Evolutionary conservation across 2,113 vertebrate species (phyloP).

Genomic region (Mugil cephalus): DNA sequence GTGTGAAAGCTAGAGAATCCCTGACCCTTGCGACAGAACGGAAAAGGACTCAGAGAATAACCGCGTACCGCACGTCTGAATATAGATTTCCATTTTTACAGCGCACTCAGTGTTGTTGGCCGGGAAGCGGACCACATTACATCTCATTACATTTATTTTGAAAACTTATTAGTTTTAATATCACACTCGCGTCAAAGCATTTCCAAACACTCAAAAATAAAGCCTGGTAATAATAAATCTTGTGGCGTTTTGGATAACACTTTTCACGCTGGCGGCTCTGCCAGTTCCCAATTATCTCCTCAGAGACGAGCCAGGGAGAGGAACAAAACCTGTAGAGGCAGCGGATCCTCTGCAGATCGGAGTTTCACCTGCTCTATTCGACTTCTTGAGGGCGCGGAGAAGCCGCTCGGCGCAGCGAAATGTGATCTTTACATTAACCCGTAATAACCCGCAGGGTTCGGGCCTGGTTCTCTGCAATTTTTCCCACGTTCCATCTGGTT

Average conservation of each 20-base stretch:
- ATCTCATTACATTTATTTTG: constrained; percentile 42
- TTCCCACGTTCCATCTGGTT: neutral
- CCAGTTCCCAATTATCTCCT: constrained; percentile 66
- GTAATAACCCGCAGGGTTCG: neutral
- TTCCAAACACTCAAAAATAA: constrained; percentile 24
- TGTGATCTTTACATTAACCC: constrained; percentile 13
- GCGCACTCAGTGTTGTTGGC: constrained; percentile 17
- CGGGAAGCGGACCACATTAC: neutral
- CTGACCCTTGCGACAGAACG: neutral
- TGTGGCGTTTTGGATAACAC: constrained; percentile 51
- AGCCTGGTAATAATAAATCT: constrained; percentile 44
- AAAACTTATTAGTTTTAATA: constrained; percentile 21
- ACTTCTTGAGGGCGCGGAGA: constrained; percentile 25
- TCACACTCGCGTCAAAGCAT: constrained; percentile 32
- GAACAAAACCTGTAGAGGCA: constrained; percentile 28
- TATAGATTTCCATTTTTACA: constrained; percentile 7
- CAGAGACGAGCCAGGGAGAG: constrained; percentile 29
- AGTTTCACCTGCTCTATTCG: constrained; percentile 42
- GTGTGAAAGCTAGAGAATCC: neutral
- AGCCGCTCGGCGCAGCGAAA: neutral
- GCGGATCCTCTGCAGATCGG: constrained; percentile 34
- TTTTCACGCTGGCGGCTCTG: constrained; percentile 54
- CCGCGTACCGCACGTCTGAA: neutral
- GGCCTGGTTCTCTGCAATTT: neutral
- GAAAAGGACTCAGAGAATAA: neutral